Percentiles rank a stretch among this genome's conserved stretches.
Conservation (phyloP, 1,140 invertebrate species). For the Mylabris phalerata region DNA sequence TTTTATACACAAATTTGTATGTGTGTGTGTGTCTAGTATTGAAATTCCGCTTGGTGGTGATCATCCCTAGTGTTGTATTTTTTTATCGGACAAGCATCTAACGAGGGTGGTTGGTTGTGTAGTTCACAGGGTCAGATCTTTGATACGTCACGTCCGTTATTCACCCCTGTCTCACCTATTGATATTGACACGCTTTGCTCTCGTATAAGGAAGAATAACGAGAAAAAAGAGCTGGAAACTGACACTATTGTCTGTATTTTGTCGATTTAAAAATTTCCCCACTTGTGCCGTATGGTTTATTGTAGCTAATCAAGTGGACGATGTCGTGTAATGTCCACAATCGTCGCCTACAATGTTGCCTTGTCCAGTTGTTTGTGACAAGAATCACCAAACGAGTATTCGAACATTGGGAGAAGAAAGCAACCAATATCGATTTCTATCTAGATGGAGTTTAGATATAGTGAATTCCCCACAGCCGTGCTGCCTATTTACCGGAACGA, state of each 20-base stretch:
- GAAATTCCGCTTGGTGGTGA: too few relatives aligned
- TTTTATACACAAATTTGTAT: too few relatives aligned
- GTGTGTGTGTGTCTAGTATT: too few relatives aligned
- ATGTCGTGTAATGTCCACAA: conserved; percentile 8
- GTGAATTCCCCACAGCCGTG: conserved; percentile 13
- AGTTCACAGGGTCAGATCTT: conserved; percentile 29
- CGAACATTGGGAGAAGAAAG: conserved; percentile 8
- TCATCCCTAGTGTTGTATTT: conserved; percentile 8
- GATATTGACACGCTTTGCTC: conserved; percentile 8
- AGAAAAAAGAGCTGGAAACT: too few relatives aligned
- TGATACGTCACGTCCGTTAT: conserved; percentile 34
- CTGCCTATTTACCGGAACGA: conserved; percentile 30
- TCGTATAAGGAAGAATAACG: too few relatives aligned
- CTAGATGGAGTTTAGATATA: conserved; percentile 10
- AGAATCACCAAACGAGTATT: conserved; percentile 20
- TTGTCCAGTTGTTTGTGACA: conserved; percentile 29
- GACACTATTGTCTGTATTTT: too few relatives aligned
- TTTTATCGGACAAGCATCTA: conserved; percentile 34
- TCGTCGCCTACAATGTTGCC: conserved; percentile 13
- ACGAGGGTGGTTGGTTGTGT: conserved; percentile 31
- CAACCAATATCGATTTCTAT: too few relatives aligned
- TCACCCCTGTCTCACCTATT: conserved; percentile 7
- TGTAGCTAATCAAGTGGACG: too few relatives aligned
- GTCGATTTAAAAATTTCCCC: too few relatives aligned
- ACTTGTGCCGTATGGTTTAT: too few relatives aligned